These are phyloP conservation scores for Nyctereutes procyonoides DNA, from an alignment of 2,113 vertebrate species.

Conservation along the genomic window DNA sequence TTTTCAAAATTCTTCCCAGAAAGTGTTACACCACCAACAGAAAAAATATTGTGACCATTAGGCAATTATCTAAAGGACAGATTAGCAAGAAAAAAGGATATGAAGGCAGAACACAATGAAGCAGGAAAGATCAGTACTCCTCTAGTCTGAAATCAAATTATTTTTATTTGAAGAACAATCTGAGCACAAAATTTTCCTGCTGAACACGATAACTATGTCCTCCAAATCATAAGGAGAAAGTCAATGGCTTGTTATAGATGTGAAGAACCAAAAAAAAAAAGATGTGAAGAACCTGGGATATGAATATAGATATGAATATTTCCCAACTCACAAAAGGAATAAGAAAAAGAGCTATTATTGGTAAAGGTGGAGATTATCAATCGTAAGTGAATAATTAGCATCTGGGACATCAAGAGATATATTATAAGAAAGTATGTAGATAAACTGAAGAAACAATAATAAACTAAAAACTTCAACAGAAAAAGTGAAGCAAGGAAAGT, in stretches of 20 bases:
- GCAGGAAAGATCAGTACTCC: neutral
- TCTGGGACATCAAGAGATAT: neutral
- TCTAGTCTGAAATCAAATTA: neutral
- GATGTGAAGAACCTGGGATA: too few relatives aligned
- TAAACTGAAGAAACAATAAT: neutral
- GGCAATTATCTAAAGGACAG: neutral
- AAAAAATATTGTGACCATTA: neutral
- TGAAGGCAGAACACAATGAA: neutral
- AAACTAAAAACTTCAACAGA: neutral
- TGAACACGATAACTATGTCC: neutral
- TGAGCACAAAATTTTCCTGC: neutral
- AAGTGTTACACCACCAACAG: neutral
- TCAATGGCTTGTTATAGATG: neutral
- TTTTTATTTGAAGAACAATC: neutral
- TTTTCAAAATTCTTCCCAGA: neutral
- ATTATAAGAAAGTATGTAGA: neutral
- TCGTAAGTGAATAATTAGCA: neutral
- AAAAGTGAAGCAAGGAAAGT: neutral
- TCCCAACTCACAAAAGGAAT: neutral
- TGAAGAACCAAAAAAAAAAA: neutral
- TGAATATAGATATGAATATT: neutral
- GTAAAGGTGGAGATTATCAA: neutral
- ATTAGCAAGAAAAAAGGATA: neutral
- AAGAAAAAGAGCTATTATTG: neutral
- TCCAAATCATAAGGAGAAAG: neutral